Conservation (phyloP, 2,888 invertebrate genomes). For the Sinodicranocentrus sp. region DNA sequence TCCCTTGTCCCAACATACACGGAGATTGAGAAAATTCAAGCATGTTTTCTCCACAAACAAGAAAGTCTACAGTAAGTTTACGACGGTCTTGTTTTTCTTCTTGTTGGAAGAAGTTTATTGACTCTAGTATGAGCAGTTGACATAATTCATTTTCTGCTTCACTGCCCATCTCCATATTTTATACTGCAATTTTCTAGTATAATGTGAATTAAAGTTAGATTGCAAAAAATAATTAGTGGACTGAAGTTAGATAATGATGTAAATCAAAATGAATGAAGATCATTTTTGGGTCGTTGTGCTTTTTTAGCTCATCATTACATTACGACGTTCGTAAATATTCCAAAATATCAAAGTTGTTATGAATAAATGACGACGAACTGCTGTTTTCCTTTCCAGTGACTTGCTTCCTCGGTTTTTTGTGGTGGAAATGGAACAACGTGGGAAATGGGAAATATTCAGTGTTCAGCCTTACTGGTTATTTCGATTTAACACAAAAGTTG, state of each 20-base stretch:
- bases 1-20: no score
- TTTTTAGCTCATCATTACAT: no score
- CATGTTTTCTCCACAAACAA: no score
- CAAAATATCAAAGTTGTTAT: background rate
- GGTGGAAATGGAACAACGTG: slow-evolving; percentile 52
- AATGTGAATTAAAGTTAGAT: background rate
- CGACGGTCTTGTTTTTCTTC: no score
- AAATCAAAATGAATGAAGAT: no score
- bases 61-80: no score
- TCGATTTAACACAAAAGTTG: slow-evolving; percentile 23
- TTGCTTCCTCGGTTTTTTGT: slow-evolving; percentile 61
- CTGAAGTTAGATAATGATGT: no score
- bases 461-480: slow-evolving; percentile 63
- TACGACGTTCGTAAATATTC: no score
- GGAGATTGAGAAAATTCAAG: no score
- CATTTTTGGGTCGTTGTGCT: no score
- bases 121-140: no score
- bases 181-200: background rate
- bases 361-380: background rate
- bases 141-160: slow-evolving; percentile 1
- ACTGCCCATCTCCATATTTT: background rate
- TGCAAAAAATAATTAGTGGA: background rate
- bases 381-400: slow-evolving; percentile 25
- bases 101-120: no score
- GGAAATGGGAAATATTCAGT: slow-evolving; percentile 36